Evolutionary conservation across 1,140 invertebrate genomes (phyloP).

Genomic region (Tetranychus cinnabarinus): DNA sequence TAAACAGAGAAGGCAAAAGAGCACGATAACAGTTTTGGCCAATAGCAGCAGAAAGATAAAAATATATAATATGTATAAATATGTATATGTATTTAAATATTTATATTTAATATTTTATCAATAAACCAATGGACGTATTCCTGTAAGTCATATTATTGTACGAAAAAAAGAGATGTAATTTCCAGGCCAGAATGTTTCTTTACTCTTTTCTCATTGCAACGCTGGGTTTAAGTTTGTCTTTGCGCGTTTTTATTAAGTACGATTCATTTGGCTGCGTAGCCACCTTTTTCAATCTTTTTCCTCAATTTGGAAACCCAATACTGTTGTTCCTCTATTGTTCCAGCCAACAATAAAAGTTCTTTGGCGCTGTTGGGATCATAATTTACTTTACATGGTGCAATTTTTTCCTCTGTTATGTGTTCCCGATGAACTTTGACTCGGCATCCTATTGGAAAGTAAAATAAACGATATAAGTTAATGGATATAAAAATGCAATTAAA

Average conservation of each 20-base stretch:
- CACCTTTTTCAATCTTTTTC: constrained; percentile 77
- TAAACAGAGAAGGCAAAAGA: too few species aligned
- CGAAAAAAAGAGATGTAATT: too few species aligned
- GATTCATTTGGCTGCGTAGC: constrained; percentile 45
- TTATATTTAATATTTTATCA: too few species aligned
- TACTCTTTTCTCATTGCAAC: too few species aligned
- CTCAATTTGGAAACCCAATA: constrained; percentile 69
- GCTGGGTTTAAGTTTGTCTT: too few species aligned
- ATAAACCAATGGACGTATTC: too few species aligned
- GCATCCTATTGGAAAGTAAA: constrained; percentile 38
- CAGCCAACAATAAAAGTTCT: constrained; percentile 64
- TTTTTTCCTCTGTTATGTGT: constrained; percentile 52
- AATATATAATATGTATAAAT: too few species aligned
- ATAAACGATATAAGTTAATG: not conserved
- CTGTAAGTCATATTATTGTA: too few species aligned
- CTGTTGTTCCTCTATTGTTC: constrained; percentile 62
- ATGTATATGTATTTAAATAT: too few species aligned
- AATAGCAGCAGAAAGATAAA: too few species aligned
- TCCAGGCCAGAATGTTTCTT: too few species aligned
- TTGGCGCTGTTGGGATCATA: constrained; percentile 77
- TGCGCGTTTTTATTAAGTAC: not conserved
- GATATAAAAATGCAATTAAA: not conserved
- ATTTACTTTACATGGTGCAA: constrained; percentile 58
- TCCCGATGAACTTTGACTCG: constrained; percentile 88
- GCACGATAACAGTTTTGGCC: too few species aligned